Percentiles rank a stretch among this genome's conserved stretches.
Evolutionary conservation across 2,888 invertebrate genomes (phyloP).

Genomic region (Incurvaria masculella): DNA sequence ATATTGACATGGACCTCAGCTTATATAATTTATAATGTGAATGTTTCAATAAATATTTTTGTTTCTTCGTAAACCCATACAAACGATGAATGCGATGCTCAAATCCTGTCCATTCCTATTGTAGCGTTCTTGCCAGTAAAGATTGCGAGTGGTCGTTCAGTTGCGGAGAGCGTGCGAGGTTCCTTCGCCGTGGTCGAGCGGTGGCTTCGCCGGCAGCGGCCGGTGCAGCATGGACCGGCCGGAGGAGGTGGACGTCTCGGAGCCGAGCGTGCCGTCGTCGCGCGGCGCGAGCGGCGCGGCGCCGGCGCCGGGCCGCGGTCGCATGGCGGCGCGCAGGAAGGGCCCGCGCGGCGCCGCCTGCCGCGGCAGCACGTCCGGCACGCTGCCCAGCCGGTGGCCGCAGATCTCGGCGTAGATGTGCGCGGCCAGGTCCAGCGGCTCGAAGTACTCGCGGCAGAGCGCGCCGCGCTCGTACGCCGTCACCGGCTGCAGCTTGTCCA

Average conservation of each 20-base stretch:
- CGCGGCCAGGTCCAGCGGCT: constrained; percentile 51
- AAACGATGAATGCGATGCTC: too few species aligned
- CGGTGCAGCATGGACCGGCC: constrained; percentile 61
- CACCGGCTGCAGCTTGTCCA: constrained; percentile 53
- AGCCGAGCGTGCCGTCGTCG: constrained; percentile 28
- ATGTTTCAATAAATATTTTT: too few species aligned
- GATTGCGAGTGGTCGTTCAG: too few species aligned
- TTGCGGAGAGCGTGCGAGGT: constrained; percentile 28
- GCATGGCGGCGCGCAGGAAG: constrained; percentile 60
- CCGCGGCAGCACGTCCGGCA: constrained; percentile 46
- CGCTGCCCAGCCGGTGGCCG: too few species aligned
- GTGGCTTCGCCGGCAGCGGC: constrained; percentile 66
- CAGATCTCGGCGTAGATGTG: constrained; percentile 64
- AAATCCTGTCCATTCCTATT: too few species aligned
- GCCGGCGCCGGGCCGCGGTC: constrained; percentile 31
- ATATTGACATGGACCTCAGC: too few species aligned
- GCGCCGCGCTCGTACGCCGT: constrained; percentile 45
- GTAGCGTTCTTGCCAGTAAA: too few species aligned
- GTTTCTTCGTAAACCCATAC: too few species aligned
- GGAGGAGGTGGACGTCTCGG: constrained; percentile 31
- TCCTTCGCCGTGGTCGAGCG: constrained; percentile 35
- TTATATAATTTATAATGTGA: too few species aligned
- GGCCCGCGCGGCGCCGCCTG: constrained; percentile 51
- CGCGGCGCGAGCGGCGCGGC: constrained; percentile 16
- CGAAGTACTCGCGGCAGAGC: constrained; percentile 47